Conservation (phyloP, 1,140 invertebrate genomes). For the Dufourea novaeangliae region DNA sequence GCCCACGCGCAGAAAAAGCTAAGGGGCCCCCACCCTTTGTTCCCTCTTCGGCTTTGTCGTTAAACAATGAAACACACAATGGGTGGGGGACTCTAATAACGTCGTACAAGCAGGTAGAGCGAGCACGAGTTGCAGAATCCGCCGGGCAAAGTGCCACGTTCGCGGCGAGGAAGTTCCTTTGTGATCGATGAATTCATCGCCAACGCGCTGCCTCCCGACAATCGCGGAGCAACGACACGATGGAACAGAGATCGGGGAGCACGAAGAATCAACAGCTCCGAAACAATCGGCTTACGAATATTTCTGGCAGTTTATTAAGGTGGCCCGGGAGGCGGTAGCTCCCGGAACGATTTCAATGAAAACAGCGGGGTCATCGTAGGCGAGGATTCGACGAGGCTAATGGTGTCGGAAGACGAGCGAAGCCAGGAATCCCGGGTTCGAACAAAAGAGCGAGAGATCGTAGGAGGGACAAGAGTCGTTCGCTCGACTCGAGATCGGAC, state of each 20-base stretch:
- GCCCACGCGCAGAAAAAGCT: slow-evolving; percentile 61
- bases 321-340: neutral
- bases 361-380: slow-evolving; percentile 40
- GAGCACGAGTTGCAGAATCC: slow-evolving; percentile 17
- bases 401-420: slow-evolving; percentile 48
- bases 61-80: slow-evolving; percentile 62
- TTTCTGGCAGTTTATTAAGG: neutral
- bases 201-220: neutral
- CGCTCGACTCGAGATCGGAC: slow-evolving; percentile 58
- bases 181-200: slow-evolving; percentile 7
- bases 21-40: slow-evolving; percentile 50
- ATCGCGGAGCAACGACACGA: neutral
- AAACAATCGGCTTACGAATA: no score
- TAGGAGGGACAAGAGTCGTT: slow-evolving; percentile 46
- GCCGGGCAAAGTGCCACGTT: slow-evolving; percentile 14
- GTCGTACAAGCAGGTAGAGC: slow-evolving; percentile 36
- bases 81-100: slow-evolving; percentile 54
- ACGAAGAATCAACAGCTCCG: neutral
- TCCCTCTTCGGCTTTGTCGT: slow-evolving; percentile 56
- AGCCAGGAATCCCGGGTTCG: slow-evolving; percentile 39
- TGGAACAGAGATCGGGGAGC: neutral
- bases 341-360: slow-evolving; percentile 27
- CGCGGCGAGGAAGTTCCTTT: slow-evolving; percentile 19
- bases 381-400: slow-evolving; percentile 51
- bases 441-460: slow-evolving; percentile 48